A percentile compares a stretch with the other conserved stretches of the same genome.
These are phyloP conservation scores for Podargus strigoides DNA, from an alignment of 2,797 vertebrate species.

Conservation along the genomic window DNA sequence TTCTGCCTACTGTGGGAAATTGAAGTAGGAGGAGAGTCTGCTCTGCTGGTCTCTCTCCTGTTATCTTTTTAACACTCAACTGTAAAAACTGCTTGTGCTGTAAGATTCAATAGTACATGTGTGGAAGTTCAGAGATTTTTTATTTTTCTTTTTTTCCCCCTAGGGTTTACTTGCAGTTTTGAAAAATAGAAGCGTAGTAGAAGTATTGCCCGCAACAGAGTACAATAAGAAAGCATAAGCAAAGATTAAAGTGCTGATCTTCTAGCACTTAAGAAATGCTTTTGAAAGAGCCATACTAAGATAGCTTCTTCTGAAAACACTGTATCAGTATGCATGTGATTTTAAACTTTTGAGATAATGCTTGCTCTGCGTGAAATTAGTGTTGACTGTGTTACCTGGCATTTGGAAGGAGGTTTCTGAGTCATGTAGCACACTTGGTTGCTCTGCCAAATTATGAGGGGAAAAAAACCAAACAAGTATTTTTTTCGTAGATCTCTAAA, in stretches of 20 bases:
- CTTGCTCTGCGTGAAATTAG: not conserved
- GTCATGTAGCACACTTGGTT: not conserved
- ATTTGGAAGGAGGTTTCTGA: not conserved
- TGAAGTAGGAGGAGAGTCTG: not conserved
- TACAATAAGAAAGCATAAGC: not conserved
- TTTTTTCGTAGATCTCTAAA: not conserved
- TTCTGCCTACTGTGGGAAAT: not conserved
- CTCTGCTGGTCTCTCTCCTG: not conserved
- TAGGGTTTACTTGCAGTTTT: not conserved
- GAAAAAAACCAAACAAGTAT: not conserved
- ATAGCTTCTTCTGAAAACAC: not conserved
- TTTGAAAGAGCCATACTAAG: not conserved
- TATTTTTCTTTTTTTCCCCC: accelerated
- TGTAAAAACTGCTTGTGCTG: not conserved
- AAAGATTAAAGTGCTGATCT: not conserved
- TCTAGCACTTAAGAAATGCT: not conserved
- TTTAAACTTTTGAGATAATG: not conserved
- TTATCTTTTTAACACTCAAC: not conserved
- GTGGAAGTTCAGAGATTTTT: not conserved
- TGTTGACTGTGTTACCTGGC: not conserved
- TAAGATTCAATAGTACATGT: not conserved
- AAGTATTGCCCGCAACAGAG: not conserved
- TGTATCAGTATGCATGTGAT: not conserved
- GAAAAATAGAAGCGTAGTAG: not conserved
- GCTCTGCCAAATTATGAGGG: not conserved